Base-by-base conservation (phyloP, 2,113 vertebrate species). In the Carassius gibelio region DNA sequence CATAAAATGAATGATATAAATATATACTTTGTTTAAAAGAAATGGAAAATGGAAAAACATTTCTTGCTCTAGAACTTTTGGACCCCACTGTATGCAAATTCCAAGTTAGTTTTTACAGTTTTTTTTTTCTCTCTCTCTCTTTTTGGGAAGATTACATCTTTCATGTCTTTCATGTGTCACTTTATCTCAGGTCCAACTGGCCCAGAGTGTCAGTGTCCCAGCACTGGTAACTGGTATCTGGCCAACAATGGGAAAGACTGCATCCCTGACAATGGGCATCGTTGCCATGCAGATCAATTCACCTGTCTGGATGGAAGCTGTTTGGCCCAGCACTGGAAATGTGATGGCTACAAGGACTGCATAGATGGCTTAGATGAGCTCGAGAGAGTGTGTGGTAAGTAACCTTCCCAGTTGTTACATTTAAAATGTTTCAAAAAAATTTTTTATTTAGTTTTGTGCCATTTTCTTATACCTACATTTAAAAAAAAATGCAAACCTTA, bases 131-230 rank as follows among this genome's bases (percentile, higher is more conserved):
- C 13, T 74, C 30, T 30, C 30, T 30, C 30, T 30, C 30, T 30
- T 30, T 75, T 48, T 75, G 38, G 23, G 38, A 48, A 75, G 42
- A 13, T 50, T 36, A 69, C 15, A 38, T 52, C 45, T 75, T 13
- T 74, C 13, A 76, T 30, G 74, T 38, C 11, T 30, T 23, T 52
- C 3, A 1, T 75, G 14, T 76, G 17, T 76, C n/a, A 17, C 74
- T 52, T 76, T 34, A 69, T 36, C 69, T 64, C 71, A 98, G 97
- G 97, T 90, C 97, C 97, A 0, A 45, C 90, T 74, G 97, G 97
- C 84, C 94, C 96, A 23, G 97, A 99, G 87, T 99, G 97, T 88
- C 97, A 98, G 89, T 99, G 97, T 84, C 97, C 97, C 81, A 94
- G 95, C 59, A 71, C 48, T 82, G 96, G 97, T 15, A 95, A 10